Conservation (phyloP, 2,113 vertebrate genomes). For the Labeo catla region DNA sequence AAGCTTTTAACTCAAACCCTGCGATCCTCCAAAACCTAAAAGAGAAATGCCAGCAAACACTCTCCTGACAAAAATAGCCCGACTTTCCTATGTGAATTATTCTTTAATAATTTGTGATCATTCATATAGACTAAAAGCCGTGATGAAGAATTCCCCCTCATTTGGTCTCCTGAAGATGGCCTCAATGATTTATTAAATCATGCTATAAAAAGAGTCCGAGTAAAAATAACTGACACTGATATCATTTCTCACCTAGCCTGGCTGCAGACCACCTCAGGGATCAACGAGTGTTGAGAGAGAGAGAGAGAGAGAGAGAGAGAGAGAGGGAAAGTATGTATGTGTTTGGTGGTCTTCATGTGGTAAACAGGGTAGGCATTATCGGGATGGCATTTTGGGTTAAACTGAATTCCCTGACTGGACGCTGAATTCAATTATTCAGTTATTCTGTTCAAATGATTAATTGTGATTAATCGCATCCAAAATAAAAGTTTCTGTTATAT, state of each 20-base stretch:
- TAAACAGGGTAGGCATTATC: conserved; percentile 13
- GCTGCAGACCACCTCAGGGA: conserved; percentile 37
- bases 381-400: background rate
- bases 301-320: background rate
- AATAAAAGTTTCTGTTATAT: too few species aligned
- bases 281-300: conserved; percentile 14
- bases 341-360: conserved; percentile 31
- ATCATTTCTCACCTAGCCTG: conserved; percentile 54
- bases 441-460: too few species aligned
- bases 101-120: conserved; percentile 54
- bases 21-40: background rate
- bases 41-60: conserved; percentile 4
- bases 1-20: background rate
- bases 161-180: conserved; percentile 34
- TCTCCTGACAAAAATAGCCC: conserved; percentile 35
- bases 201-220: conserved; percentile 52
- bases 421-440: background rate
- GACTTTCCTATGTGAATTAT: conserved; percentile 43
- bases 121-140: conserved; percentile 41
- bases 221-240: conserved; percentile 61
- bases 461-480: too few species aligned
- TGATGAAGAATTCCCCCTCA: conserved; percentile 51
- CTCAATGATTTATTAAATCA: conserved; percentile 56
- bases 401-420: background rate
- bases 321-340: conserved; percentile 16